Evolutionary conservation across 1,140 invertebrate species (phyloP), one percentile per base, ranked within the genome.

Genomic region (Xylocopa sonorina): DNA sequence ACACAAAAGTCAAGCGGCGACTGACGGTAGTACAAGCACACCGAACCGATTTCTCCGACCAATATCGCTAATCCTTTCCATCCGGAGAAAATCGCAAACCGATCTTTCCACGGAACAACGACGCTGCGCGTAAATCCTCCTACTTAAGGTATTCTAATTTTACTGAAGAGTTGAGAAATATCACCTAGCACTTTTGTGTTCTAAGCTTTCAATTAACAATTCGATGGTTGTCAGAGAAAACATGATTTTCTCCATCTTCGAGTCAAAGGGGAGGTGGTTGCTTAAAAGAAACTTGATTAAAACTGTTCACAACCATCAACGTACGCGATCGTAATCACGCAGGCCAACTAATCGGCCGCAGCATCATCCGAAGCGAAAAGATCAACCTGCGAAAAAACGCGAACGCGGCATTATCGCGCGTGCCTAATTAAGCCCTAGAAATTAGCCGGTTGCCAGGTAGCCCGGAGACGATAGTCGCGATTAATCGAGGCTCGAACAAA

Each of bases 51-150:
- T 84, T 84, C 80, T 73, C 79, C 53, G 32, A 53, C 79, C 73
- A 78, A 83, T 81, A 81, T 81, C 82, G 73, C 58, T 72, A 81
- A 74, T 84, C 69, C 68, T 82, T 57, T 66, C 53, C 80, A 62
- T 63, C 58, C 64, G 71, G 75, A 71, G 81, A 83, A 81, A 72
- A 81, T 81, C 57, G 21, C 78, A 53, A 83, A 69, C 62, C 67
- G 60, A 78, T 77, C 67, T 81, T 72, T 62, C 41, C 63, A 24
- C 41, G 32, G 57, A 77, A 62, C 80, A 58, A 75, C 81, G 57
- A 63, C 60, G 48, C 38, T 32, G 29, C n/a, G 14, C 24, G 6
- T 2, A 12, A 34, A 64, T 75, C 32, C n/a, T n/a, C n/a, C n/a
- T n/a, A n/a, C n/a, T n/a, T n/a, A n/a, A n/a, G n/a, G n/a, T n/a